phyloP scores from a whole-genome alignment of 2,888 invertebrate genomes.

The Mythimna loreyi region DNA sequence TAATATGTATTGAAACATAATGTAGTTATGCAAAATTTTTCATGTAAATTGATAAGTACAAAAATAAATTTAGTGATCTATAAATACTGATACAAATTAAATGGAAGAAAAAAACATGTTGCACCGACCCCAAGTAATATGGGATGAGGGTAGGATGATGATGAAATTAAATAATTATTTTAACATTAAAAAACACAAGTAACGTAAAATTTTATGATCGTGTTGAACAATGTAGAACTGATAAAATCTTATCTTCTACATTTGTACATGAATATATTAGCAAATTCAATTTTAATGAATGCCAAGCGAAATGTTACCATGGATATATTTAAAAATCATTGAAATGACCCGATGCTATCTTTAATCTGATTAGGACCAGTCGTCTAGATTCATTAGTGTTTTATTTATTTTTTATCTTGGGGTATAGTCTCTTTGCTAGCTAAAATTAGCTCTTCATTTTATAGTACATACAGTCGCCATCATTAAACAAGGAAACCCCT shows the following conservation, averaged over 20 bases:
- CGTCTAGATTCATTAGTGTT: conserved; percentile 62
- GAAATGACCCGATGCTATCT: conserved; percentile 60
- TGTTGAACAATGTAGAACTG: conserved; percentile 26
- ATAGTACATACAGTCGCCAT: background rate
- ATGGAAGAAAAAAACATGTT: no score
- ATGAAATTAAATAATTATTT: no score
- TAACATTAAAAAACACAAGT: background rate
- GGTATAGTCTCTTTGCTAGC: conserved; percentile 17
- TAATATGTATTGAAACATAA: no score
- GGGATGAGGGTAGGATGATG: no score
- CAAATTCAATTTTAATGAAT: conserved; percentile 35
- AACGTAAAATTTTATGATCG: conserved; percentile 30
- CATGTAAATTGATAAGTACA: no score
- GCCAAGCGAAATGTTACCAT: conserved; percentile 46
- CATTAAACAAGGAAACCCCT: background rate
- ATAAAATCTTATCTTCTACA: conserved; percentile 27
- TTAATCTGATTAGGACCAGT: conserved; percentile 62
- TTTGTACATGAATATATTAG: conserved; percentile 18
- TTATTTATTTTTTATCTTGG: conserved; percentile 47
- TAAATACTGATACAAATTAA: conserved; percentile 4
- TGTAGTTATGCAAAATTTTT: background rate
- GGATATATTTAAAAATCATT: conserved; percentile 51
- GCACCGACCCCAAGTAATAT: no score
- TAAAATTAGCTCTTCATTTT: background rate
- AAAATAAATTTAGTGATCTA: background rate